phyloP scores from a whole-genome alignment of 2,797 vertebrate species.

The Cuculus canorus region DNA sequence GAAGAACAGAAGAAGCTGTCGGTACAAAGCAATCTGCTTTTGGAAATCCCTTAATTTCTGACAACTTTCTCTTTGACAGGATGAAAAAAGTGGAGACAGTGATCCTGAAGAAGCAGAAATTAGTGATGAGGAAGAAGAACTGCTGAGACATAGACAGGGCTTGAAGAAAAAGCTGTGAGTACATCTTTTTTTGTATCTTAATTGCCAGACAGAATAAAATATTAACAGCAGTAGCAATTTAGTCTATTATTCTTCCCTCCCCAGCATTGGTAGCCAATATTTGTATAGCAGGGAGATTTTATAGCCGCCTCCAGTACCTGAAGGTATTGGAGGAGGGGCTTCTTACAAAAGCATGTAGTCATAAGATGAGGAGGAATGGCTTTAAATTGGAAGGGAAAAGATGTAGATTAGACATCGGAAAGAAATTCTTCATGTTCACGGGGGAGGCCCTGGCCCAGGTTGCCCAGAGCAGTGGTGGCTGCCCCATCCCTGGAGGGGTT shows the following conservation, averaged over 20 bases:
- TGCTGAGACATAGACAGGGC: slow-evolving; percentile 72
- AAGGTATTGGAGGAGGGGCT: too few species aligned
- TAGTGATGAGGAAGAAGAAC: slow-evolving; percentile 84
- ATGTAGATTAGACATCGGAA: too few species aligned
- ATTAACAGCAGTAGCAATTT: not conserved
- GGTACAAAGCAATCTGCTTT: not conserved
- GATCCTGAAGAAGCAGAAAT: slow-evolving; percentile 51
- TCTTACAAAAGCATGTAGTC: too few species aligned
- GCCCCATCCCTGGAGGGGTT: too few species aligned
- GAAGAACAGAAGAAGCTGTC: not conserved
- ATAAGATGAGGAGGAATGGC: too few species aligned
- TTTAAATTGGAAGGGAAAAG: too few species aligned
- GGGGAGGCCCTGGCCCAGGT: too few species aligned
- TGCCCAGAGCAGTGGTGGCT: too few species aligned
- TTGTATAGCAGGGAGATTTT: not conserved
- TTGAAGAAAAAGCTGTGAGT: slow-evolving; percentile 87
- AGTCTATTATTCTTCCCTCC: not conserved
- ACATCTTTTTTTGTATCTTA: not conserved
- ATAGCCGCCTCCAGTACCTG: too few species aligned
- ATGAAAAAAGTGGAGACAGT: slow-evolving; percentile 73
- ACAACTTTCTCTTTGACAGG: slow-evolving; percentile 41
- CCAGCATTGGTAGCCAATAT: not conserved
- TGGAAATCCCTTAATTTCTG: not conserved
- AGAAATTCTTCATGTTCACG: too few species aligned
- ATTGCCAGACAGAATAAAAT: not conserved